Conservation (phyloP, 2,797 vertebrate genomes). For the Malurus leucopterus region DNA sequence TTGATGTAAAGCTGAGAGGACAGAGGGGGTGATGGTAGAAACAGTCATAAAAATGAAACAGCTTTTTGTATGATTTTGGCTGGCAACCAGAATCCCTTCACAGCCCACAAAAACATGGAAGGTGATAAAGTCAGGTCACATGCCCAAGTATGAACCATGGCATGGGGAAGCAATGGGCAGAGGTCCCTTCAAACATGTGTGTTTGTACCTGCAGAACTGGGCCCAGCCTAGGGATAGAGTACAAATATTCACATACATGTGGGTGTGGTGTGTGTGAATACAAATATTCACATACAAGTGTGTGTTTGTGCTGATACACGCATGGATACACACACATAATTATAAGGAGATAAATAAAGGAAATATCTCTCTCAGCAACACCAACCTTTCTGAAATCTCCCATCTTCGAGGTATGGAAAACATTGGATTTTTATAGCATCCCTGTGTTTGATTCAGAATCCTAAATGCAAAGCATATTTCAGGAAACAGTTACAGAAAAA, state of each 20-base stretch:
- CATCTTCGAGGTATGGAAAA: slow-evolving; percentile 19
- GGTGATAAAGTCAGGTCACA: not conserved
- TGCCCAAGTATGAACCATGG: not conserved
- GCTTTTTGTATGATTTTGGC: not conserved
- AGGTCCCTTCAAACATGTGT: not conserved
- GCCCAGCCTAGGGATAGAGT: not conserved
- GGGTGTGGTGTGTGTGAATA: not conserved
- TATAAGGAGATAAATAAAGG: not conserved
- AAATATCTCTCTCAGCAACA: not conserved
- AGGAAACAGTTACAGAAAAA: slow-evolving; percentile 53
- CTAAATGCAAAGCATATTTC: slow-evolving; percentile 60
- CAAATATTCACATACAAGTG: not conserved
- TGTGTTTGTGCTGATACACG: not conserved
- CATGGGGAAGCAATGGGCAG: not conserved
- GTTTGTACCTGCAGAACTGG: not conserved
- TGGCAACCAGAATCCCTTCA: not conserved
- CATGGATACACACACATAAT: not conserved
- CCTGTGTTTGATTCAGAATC: slow-evolving; percentile 14
- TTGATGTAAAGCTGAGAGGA: not conserved
- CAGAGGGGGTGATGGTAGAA: not conserved
- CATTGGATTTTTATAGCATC: slow-evolving; percentile 30
- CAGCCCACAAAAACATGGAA: not conserved
- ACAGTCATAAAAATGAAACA: not conserved
- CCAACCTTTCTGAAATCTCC: not conserved
- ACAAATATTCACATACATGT: not conserved